Percentiles rank a stretch among this genome's conserved stretches.
phyloP scores from a whole-genome alignment of 2,888 invertebrate species.

The Aphodius granarius region DNA sequence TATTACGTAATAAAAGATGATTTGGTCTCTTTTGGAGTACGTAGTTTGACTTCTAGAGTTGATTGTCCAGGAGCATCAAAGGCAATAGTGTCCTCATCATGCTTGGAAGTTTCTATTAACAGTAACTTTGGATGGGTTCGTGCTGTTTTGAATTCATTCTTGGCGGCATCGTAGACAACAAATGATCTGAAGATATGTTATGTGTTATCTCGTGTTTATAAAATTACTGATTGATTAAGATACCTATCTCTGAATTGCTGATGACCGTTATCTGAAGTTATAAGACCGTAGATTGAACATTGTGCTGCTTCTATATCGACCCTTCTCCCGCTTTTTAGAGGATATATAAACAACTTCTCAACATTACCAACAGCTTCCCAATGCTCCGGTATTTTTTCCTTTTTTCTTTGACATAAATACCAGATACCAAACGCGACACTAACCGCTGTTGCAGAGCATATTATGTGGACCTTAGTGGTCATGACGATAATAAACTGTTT shows the following conservation, averaged over 20 bases:
- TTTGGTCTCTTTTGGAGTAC: constrained; percentile 30
- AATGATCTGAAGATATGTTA: constrained; percentile 27
- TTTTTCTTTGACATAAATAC: not conserved
- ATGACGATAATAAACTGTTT: no score
- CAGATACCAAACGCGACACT: not conserved
- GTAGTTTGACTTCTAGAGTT: constrained; percentile 51
- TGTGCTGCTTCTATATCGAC: constrained; percentile 45
- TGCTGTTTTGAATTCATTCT: constrained; percentile 34
- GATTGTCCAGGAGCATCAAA: constrained; percentile 55
- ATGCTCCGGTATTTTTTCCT: constrained; percentile 37
- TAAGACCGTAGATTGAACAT: constrained; percentile 12
- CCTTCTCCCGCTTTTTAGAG: constrained; percentile 50
- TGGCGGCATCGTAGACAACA: constrained; percentile 29
- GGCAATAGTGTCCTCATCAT: constrained; percentile 50
- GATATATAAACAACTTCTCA: constrained; percentile 46
- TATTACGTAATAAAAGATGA: not conserved
- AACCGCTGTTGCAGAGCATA: not conserved
- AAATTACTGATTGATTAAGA: constrained; percentile 7
- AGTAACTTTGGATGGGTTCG: constrained; percentile 54
- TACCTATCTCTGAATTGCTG: constrained; percentile 33
- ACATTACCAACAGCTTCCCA: constrained; percentile 49
- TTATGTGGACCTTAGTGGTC: not conserved
- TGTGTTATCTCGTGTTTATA: not conserved
- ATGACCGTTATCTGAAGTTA: constrained; percentile 21
- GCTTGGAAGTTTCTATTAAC: constrained; percentile 51